Percentiles rank a stretch among this genome's conserved stretches.
phyloP scores from a whole-genome alignment of 2,113 vertebrate species.

The Crypturellus undulatus region DNA sequence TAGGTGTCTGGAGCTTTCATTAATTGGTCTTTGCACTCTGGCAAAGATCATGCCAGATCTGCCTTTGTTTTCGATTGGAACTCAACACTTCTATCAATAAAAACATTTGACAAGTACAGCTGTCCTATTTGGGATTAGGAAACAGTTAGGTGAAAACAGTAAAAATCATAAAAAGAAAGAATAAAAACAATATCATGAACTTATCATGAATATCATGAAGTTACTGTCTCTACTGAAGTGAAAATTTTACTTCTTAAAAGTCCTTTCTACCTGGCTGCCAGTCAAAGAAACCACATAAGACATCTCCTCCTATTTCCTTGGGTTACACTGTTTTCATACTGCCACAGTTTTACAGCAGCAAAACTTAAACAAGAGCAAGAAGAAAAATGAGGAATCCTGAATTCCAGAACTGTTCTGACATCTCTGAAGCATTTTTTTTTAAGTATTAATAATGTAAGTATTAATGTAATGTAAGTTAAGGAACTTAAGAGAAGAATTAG shows the following conservation, averaged over 20 bases:
- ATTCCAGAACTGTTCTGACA: background rate
- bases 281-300: background rate
- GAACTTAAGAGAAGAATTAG: background rate
- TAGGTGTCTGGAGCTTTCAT: background rate
- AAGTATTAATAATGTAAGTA: background rate
- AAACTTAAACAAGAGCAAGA: background rate
- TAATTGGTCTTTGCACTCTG: slow-evolving; percentile 54
- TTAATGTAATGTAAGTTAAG: background rate
- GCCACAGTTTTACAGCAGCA: background rate
- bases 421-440: slow-evolving; percentile 1
- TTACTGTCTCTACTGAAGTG: background rate
- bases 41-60: slow-evolving; percentile 8
- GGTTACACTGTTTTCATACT: background rate
- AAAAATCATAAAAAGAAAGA: slow-evolving; percentile 22
- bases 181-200: slow-evolving; percentile 10
- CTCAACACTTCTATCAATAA: slow-evolving; percentile 6
- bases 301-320: background rate
- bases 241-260: slow-evolving; percentile 5
- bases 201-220: background rate
- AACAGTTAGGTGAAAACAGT: slow-evolving; percentile 12
- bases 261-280: background rate
- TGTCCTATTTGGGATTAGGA: slow-evolving; percentile 27
- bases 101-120: slow-evolving; percentile 42
- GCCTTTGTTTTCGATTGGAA: slow-evolving; percentile 39
- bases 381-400: background rate